A percentile compares a stretch with the other conserved stretches of the same genome.
These are phyloP conservation scores for Campoletis sonorensis DNA, from an alignment of 1,140 invertebrate species.

Conservation along the genomic window DNA sequence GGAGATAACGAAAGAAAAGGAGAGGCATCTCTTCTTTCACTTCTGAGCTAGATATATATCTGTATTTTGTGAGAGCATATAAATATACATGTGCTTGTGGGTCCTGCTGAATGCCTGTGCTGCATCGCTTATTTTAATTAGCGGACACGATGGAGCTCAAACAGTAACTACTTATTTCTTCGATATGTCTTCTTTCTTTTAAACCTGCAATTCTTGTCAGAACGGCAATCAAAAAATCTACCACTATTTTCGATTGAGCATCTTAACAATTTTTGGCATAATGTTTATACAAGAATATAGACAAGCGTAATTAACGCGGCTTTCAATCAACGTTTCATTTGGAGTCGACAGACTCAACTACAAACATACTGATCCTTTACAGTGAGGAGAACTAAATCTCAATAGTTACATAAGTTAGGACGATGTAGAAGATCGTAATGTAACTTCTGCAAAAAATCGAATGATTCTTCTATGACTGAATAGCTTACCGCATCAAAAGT, in stretches of 20 bases:
- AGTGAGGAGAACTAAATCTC: no score
- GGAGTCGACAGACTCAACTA: no score
- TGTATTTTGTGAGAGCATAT: neutral
- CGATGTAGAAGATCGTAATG: no score
- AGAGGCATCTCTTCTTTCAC: neutral
- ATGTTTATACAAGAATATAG: neutral
- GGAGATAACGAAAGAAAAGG: neutral
- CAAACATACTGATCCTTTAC: no score
- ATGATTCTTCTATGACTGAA: no score
- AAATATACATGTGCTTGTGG: neutral
- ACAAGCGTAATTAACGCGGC: no score
- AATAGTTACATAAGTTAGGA: no score
- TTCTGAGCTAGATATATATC: neutral
- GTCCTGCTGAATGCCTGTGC: neutral
- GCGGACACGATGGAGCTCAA: constrained; percentile 6
- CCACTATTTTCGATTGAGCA: neutral
- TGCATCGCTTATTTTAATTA: constrained; percentile 52
- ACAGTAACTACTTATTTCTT: neutral
- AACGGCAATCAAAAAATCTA: neutral
- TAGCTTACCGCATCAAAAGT: no score
- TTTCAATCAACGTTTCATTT: no score
- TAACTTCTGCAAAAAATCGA: no score
- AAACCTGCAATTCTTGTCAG: neutral
- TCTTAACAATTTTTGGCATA: neutral
- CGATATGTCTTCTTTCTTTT: neutral